Evolutionary conservation across 2,113 vertebrate species (phyloP).

Genomic region (Xenotilapia caudafasciata): DNA sequence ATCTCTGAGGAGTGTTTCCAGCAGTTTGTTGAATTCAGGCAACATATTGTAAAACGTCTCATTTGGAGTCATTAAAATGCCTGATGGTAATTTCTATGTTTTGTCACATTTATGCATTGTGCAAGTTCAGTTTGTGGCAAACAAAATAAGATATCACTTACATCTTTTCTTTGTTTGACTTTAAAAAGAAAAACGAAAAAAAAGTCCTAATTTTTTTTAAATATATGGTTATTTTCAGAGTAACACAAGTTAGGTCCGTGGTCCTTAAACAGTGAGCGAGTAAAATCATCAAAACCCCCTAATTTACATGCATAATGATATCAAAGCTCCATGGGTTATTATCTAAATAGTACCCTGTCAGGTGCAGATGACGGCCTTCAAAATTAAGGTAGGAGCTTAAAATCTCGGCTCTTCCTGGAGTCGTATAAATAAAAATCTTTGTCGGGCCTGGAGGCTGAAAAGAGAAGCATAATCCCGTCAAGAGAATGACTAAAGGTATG

Average conservation of each 20-base stretch:
- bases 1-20: not conserved
- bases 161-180: not conserved
- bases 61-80: not conserved
- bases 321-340: not conserved
- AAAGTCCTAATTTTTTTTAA: accelerated
- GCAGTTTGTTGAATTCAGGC: not conserved
- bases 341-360: not conserved
- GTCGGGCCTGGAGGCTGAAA: not conserved
- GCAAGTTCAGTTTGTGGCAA: not conserved
- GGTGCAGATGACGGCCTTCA: not conserved
- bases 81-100: not conserved
- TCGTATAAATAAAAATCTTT: not conserved
- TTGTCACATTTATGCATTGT: not conserved
- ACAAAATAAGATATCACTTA: not conserved
- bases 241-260: not conserved
- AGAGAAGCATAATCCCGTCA: not conserved
- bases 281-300: not conserved
- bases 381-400: not conserved
- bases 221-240: not conserved
- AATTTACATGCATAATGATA: not conserved
- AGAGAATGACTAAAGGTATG: not conserved
- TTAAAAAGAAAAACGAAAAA: not conserved
- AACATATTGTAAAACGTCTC: not conserved
- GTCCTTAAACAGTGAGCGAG: not conserved
- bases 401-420: not conserved